Evolutionary conservation across 2,113 vertebrate species (phyloP).

Genomic region (Sterrhoptilus dennistouni): DNA sequence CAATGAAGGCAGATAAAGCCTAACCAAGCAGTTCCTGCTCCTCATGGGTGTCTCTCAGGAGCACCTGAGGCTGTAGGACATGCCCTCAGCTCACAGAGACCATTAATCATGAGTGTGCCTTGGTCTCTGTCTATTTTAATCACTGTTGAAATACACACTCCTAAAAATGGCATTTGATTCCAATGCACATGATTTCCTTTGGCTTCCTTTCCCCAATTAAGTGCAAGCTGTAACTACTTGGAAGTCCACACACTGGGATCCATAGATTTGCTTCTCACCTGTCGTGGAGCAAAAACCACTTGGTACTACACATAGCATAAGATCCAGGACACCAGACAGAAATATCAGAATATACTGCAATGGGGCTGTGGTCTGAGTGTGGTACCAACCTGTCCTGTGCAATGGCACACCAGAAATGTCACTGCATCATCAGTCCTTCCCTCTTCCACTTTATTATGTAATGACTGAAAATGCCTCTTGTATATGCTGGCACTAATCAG

Average conservation of each 20-base stretch:
- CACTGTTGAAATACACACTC: slow-evolving; percentile 22
- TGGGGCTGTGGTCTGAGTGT: neutral
- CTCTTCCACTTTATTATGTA: neutral
- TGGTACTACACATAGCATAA: neutral
- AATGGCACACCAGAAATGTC: neutral
- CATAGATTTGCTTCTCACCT: neutral
- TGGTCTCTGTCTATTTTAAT: slow-evolving; percentile 33
- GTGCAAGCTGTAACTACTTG: neutral
- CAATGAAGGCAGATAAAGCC: neutral
- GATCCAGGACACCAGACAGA: accelerated
- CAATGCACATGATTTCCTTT: slow-evolving; percentile 43
- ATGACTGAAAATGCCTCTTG: neutral
- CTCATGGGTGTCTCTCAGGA: neutral
- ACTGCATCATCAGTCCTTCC: neutral
- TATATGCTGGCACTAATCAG: neutral
- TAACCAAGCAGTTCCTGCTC: neutral
- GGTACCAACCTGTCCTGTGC: neutral
- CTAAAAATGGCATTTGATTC: slow-evolving; percentile 61
- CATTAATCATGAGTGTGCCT: slow-evolving; percentile 7
- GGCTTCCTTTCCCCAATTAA: neutral
- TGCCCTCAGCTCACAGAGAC: neutral
- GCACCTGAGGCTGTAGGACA: neutral
- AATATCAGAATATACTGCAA: neutral
- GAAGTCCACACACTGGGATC: neutral
- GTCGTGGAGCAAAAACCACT: neutral